Evolutionary conservation across 2,888 invertebrate species (phyloP), one percentile per base, ranked within the genome.

Genomic region (Ormia ochracea): DNA sequence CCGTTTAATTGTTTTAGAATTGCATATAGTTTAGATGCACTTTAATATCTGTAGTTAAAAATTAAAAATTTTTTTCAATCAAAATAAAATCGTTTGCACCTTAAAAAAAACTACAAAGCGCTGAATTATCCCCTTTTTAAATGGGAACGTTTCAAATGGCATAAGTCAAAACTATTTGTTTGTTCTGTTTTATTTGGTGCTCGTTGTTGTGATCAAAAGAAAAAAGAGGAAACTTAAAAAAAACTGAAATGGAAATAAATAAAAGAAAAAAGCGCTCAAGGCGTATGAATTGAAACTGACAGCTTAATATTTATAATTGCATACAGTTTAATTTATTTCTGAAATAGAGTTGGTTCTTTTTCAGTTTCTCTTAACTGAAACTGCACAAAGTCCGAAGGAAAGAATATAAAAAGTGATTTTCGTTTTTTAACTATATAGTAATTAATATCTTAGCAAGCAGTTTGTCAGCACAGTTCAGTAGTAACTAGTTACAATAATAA

Each of bases 201-300:
- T 38, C 48, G 33, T 48, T 12, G 28, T 4, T 48, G 5, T 21
- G 2, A 76, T 58, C 31, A 50, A n/a, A 38, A n/a, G 38, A 48
- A 48, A 21, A 56, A 65, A 65, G 21, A 17, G 14, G 17, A 65
- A 41, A 52, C n/a, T 7, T 36, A 23, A 59, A 59, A 66, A 31
- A 52, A 52, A 59, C 26, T 45, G 26, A 31, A 48, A 26, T 21
- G n/a, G 59, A 68, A 52, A 56, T n/a, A 56, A 50, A 26, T 36
- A 69, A 36, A 36, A 59, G 21, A 52, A 61, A 56, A 75, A n/a
- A 75, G 38, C 78, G 82, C 82, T 70, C 36, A 38, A 58, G 82
- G 82, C 80, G 54, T 26, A 59, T 65, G 59, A 82, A 72, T 82
- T 82, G 81, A 79, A 79, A 74, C 74, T 82, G 82, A 82, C 82